Evolutionary conservation across 2,113 vertebrate species (phyloP).

Genomic region (Platichthys stellatus): DNA sequence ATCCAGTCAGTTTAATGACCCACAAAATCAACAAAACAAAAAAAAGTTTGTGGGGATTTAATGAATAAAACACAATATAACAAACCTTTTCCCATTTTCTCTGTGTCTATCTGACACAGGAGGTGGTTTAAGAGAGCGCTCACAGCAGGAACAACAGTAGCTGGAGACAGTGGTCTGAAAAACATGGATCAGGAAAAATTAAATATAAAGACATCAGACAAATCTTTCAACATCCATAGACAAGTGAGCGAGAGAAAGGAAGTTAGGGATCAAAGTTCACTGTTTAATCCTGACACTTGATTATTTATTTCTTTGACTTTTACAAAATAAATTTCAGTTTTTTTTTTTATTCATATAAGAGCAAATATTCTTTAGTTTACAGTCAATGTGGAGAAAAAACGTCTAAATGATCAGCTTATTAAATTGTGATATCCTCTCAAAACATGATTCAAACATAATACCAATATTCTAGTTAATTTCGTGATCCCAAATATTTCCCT

Average conservation of each 20-base stretch:
- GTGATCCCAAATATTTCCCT: too few relatives aligned
- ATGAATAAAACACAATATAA: not conserved
- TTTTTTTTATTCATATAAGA: too few relatives aligned
- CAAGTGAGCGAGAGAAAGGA: not conserved
- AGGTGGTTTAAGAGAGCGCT: constrained; percentile 82
- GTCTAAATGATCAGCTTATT: too few relatives aligned
- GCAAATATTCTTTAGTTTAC: too few relatives aligned
- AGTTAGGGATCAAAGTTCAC: not conserved
- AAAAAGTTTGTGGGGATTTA: not conserved
- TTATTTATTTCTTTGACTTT: not conserved
- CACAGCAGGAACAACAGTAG: constrained; percentile 76
- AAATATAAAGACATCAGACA: not conserved
- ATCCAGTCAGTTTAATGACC: not conserved
- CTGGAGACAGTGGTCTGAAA: constrained; percentile 86
- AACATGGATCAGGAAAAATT: not conserved
- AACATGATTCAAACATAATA: too few relatives aligned
- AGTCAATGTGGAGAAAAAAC: too few relatives aligned
- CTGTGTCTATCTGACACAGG: constrained; percentile 82
- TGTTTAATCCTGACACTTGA: not conserved
- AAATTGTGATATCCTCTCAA: too few relatives aligned
- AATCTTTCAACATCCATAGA: not conserved
- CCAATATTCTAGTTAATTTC: too few relatives aligned
- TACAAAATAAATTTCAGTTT: too few relatives aligned
- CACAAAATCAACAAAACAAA: not conserved
- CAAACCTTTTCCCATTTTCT: constrained; percentile 86